Base-by-base conservation (phyloP, 37 sponge, comb jelly and placozoan species). In the Tethya wilhelma region DNA sequence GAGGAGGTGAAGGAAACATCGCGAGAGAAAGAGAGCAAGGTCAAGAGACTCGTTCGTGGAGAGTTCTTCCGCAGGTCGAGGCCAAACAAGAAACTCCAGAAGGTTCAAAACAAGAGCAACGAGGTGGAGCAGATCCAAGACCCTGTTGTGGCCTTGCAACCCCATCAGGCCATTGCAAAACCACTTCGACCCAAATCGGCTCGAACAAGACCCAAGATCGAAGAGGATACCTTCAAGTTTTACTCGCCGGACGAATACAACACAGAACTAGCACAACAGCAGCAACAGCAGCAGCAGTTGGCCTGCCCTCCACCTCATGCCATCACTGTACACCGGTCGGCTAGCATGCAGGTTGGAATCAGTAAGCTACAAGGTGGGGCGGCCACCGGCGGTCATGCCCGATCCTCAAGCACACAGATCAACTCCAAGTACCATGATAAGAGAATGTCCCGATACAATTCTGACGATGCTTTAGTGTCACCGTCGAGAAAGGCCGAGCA, bases 11-110 rank as follows among this genome's bases (percentile, higher is more conserved):
- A 49, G 33, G 4, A 17, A 4, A 22, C 11, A 9, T 45, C 44
- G 17, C 44, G 28, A 36, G 64, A 78, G n/a, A 32, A 78, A 39
- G 67, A 66, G 39, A 57, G 69, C 26, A 20, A 25, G 9, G 70
- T 56, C 56, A 80, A 80, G 41, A 68, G 39, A 28, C 29, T 80
- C 31, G 26, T 67, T 2, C 55, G 70, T 2, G 66, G 42, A 19
- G 49, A 37, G 1, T 67, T 78, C 37, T 59, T 69, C 28, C 49
- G 69, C 20, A 32, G 69, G 8, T 59, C 33, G 23, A 80, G 63
- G 77, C 69, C 56, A 23, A 34, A 37, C 59, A 80, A 76, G 64
- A 62, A 30, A 34, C 4, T 53, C 30, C 19, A 2, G 22, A 72
- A 72, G 29, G 53, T 65, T 2, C 1, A 19, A 1, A 41, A 23